Base-by-base conservation (phyloP, 2,888 invertebrate species). In the Capitulum mitella region DNA sequence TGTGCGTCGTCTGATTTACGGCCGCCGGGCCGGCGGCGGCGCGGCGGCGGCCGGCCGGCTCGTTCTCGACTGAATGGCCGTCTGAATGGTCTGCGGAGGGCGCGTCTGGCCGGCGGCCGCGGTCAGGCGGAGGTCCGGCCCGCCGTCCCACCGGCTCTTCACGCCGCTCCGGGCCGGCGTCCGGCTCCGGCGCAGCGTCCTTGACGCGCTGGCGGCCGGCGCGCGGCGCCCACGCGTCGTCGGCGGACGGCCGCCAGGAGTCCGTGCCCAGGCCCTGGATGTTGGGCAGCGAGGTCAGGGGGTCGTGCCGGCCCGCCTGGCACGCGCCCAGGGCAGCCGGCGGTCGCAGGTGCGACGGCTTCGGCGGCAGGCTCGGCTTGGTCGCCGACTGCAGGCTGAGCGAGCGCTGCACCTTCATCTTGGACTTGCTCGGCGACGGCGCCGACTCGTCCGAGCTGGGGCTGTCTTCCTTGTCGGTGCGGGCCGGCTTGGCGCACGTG, bases 241-340 rank as follows among this genome's bases (percentile, higher is more conserved):
- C 37, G 26, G 32, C 8, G 0, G 19, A 6, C 34, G 70, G 37
- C 26, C 26, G 70, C 70, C 70, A 70, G 37, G 70, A 34, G 37
- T 70, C 70, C 22, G 70, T 70, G 70, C 70, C 70, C 19, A 70
- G 70, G 37, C 70, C 70, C 70, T 70, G 70, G 14, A 70, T 70
- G 37, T 70, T 70, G 37, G 70, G 70, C 3, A 70, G 70, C 12
- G 70, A 70, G 22, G 70, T 70, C 22, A 70, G 70, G 3, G 70
- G 70, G 70, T 70, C 70, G 6, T 10, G 34, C 6, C 37, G 70
- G 70, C 22, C 22, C 5, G 29, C 29, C 58, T n/a, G n/a, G 29
- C 29, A 29, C 29, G 37, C 8, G 22, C 70, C 70, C 37, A 70
- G 70, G 22, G 70, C 70, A 3, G 70, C 70, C 22, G 70, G 70